Base-by-base conservation (phyloP, 2,113 vertebrate species). In the Accipiter virgatus region DNA sequence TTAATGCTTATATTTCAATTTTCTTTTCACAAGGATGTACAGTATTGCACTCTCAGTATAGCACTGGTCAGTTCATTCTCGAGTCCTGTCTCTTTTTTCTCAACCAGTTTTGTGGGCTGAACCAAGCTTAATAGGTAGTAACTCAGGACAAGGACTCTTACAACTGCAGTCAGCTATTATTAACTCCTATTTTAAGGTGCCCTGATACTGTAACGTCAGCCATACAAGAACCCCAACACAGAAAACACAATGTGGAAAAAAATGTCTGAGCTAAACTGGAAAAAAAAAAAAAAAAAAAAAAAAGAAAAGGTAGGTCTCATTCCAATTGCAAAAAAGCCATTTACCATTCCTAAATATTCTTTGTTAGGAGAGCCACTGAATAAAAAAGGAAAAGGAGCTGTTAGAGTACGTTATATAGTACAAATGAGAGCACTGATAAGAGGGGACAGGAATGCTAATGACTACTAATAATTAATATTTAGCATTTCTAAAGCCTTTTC, bases 401-500 rank as follows among this genome's bases (percentile, higher is more conserved):
- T 55, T 77, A 56, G 18, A 83, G 13, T n/a, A 58, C 11, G 16
- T 42, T 85, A 81, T 32, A 52, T 38, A 26, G 72, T 67, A 40
- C 55, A 96, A 83, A 92, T 79, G 65, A 86, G 52, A 93, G 88
- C 72, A 79, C 59, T 56, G 86, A 84, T 92, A 96, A 93, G 83
- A 90, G 55, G 42, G 52, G 48, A 86, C 52, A 92, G 36, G 77
- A 92, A 96, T 92, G 65, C 26, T 95, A 96, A 97, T 79, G 65
- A 92, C 72, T 86, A 74, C 67, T 88, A 95, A 92, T 91, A 95
- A 97, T 87, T 94, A 97, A 95, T 95, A 92, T 71, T 93, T 95
- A 96, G 75, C 82, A 91, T 93, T 96, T 92, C 88, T 96, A 95
- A 93, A 93, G 86, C 72, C 47, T 93, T 95, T 97, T 97, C 74